These are phyloP conservation scores for Potorous gilbertii DNA, from an alignment of 2,797 vertebrate genomes.

Conservation along the genomic window DNA sequence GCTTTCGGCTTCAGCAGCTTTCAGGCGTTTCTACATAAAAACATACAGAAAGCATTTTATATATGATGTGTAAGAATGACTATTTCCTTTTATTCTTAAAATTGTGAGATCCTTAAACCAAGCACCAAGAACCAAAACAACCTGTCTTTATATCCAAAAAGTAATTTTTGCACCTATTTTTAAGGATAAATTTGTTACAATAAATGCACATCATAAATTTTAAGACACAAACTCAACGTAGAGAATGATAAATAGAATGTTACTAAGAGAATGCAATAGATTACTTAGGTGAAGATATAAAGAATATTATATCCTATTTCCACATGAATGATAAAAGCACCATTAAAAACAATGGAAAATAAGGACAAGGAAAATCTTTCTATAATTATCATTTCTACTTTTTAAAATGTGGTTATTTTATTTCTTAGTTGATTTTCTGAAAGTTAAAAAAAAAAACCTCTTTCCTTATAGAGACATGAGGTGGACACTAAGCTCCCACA, in stretches of 20 bases:
- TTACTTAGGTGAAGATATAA: conserved; percentile 51
- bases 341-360: background rate
- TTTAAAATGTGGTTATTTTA: conserved; percentile 48
- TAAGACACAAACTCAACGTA: conserved; percentile 25
- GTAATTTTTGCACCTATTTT: background rate
- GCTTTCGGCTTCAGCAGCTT: conserved; percentile 98
- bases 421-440: conserved; percentile 45
- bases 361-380: background rate
- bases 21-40: conserved; percentile 94
- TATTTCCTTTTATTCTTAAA: conserved; percentile 34
- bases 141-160: background rate
- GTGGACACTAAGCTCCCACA: conserved; percentile 43
- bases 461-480: conserved; percentile 57
- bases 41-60: conserved; percentile 73
- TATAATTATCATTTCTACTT: conserved; percentile 30
- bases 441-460: background rate
- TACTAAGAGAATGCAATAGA: conserved; percentile 32
- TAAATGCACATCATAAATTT: background rate
- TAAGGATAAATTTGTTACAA: background rate
- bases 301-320: conserved; percentile 2
- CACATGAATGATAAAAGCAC: background rate
- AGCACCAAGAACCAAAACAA: conserved; percentile 30
- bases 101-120: conserved; percentile 41
- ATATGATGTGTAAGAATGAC: conserved; percentile 21
- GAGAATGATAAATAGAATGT: background rate